Evolutionary conservation across 2,113 vertebrate species (phyloP), one percentile per base, ranked within the genome.

Genomic region (Pogona vitticeps): DNA sequence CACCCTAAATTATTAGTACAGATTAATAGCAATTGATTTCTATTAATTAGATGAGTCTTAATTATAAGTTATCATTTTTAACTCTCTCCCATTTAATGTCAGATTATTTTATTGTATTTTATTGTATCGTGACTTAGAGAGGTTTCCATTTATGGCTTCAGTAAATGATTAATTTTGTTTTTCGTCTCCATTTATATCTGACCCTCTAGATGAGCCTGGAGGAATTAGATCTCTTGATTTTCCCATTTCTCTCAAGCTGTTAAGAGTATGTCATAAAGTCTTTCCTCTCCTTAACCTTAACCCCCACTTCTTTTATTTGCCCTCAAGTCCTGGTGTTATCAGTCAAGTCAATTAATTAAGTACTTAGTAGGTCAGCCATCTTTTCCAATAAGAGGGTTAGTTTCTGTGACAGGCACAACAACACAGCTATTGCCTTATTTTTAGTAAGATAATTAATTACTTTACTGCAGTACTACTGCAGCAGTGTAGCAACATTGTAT

Each of bases 331-430:
- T 91, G 93, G 91, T 92, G 92, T 94, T 75, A 94, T 95, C 94
- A 94, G 93, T 95, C 94, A 95, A 93, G 91, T 78, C 91, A 94
- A 95, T 94, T 93, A 94, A 95, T 94, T 94, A 95, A 94, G 91
- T 93, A 95, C 92, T 94, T 88, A 91, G 94, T 93, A 89, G 92
- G 93, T 91, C 90, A 89, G 92, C 90, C 92, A 94, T 94, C 94
- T 93, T 91, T 92, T 93, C 92, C 93, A 91, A 89, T 92, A 91
- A 70, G 89, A 93, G 93, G 93, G 93, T 90, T 90, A 91, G 91
- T 87, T 93, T 93, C 90, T 89, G 91, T 1, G 86, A 90, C 92
- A 92, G 94, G 89, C 93, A 92, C 88, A 86, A 87, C 91, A 92
- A 87, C 85, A 82, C 90, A 87, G 65, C 86, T 68, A 46, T 93